Conservation (phyloP, 2,888 invertebrate species). For the Pammene aurita region DNA sequence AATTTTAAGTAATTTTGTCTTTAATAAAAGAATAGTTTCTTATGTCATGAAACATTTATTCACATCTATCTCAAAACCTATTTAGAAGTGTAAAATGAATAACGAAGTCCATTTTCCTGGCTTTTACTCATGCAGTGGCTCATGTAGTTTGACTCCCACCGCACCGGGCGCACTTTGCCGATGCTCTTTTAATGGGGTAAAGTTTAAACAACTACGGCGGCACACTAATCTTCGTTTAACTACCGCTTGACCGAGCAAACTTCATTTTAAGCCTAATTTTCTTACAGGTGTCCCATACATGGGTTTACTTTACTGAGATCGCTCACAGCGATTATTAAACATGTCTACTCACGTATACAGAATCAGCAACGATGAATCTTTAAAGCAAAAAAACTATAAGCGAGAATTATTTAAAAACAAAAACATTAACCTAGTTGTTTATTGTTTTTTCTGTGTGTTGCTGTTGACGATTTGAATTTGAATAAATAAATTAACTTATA, state of each 20-base stretch:
- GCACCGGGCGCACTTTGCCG: constrained; percentile 44
- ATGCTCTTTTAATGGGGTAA: constrained; percentile 59
- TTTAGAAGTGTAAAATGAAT: background rate
- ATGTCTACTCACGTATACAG: no score
- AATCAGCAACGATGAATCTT: no score
- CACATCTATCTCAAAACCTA: background rate
- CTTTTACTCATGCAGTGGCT: background rate
- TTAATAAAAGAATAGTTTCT: no score
- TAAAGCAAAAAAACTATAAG: no score
- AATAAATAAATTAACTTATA: no score
- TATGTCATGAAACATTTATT: background rate
- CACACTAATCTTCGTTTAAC: constrained; percentile 56
- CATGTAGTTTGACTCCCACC: constrained; percentile 16
- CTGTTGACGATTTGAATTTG: no score
- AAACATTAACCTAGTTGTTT: no score
- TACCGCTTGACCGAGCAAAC: constrained; percentile 48
- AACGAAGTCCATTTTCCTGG: background rate
- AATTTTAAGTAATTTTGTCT: no score
- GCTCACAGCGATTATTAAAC: background rate
- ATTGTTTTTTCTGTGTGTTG: no score
- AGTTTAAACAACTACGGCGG: constrained; percentile 52
- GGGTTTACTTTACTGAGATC: constrained; percentile 49
- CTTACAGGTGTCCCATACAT: constrained; percentile 33
- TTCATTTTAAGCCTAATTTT: constrained; percentile 21
- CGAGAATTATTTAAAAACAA: no score